Percentiles rank a stretch among this genome's conserved stretches.
Conservation (phyloP, 2,888 invertebrate genomes). For the Rhagium mordax region DNA sequence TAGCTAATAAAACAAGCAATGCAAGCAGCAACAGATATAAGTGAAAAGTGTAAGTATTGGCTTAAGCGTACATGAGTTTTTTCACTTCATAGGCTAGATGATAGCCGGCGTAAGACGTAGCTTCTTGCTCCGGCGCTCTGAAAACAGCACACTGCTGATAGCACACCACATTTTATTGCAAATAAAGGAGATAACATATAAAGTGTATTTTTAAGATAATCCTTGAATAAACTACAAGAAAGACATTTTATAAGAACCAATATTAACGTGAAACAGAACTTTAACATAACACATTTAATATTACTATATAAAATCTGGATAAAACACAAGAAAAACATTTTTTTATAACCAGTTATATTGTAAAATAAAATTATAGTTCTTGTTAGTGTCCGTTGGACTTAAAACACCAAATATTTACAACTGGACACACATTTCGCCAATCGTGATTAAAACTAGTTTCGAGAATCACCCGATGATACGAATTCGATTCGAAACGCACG, state of each 20-base stretch:
- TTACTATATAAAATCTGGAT: neutral
- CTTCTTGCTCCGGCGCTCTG: conserved; percentile 91
- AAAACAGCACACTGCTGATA: conserved; percentile 77
- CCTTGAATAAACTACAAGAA: conserved; percentile 6
- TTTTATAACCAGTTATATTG: neutral
- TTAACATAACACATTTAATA: neutral
- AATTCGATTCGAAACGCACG: no score
- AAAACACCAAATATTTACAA: no score
- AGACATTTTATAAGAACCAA: conserved; percentile 8
- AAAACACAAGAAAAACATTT: conserved; percentile 13
- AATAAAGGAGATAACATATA: neutral
- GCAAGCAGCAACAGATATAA: conserved; percentile 62
- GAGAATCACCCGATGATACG: no score
- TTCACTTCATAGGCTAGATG: conserved; percentile 99
- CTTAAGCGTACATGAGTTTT: conserved; percentile 97
- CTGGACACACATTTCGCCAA: no score
- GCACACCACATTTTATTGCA: conserved; percentile 63
- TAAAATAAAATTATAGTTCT: neutral
- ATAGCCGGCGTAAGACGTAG: conserved; percentile 97
- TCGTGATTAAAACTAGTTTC: no score
- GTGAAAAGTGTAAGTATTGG: conserved; percentile 70
- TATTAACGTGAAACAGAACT: neutral
- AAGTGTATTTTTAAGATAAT: neutral
- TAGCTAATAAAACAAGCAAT: conserved; percentile 54
- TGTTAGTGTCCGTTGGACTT: no score